phyloP scores from a whole-genome alignment of 2,888 invertebrate species.

The Morpho deidamia region DNA sequence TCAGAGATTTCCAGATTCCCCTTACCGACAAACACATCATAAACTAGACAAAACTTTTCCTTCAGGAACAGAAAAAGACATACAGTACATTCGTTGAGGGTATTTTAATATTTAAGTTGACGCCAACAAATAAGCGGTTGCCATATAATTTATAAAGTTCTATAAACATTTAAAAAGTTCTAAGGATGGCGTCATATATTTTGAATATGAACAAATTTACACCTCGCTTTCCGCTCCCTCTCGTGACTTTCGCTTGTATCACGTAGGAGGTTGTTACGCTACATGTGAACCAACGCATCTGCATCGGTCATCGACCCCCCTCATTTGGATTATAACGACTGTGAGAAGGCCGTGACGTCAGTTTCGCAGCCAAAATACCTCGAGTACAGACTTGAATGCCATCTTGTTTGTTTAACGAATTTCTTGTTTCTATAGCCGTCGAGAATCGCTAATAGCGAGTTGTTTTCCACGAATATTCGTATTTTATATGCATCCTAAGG shows the following conservation, averaged over 20 bases:
- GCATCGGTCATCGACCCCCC: conserved; percentile 59
- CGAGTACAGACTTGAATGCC: conserved; percentile 18
- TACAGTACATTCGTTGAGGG: no score
- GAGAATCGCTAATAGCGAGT: conserved; percentile 18
- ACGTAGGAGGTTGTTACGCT: conserved; percentile 73
- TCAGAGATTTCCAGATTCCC: no score
- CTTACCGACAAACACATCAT: no score
- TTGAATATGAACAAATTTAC: no score
- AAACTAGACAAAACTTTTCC: no score
- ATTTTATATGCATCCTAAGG: background rate
- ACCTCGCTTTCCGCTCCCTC: conserved; percentile 33
- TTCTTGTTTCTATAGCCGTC: conserved; percentile 12
- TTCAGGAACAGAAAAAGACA: no score
- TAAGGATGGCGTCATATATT: no score
- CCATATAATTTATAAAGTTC: no score
- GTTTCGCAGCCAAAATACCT: conserved; percentile 51
- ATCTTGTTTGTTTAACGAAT: conserved; percentile 21
- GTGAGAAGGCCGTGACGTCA: conserved; percentile 65
- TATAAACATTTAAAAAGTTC: no score
- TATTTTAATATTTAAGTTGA: no score
- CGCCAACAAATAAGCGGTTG: no score
- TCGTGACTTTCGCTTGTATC: conserved; percentile 29
- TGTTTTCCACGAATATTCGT: conserved; percentile 6
- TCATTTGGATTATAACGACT: conserved; percentile 47
- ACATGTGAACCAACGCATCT: conserved; percentile 75